Conservation (phyloP, 2,888 invertebrate genomes). For the Unio pictorum region DNA sequence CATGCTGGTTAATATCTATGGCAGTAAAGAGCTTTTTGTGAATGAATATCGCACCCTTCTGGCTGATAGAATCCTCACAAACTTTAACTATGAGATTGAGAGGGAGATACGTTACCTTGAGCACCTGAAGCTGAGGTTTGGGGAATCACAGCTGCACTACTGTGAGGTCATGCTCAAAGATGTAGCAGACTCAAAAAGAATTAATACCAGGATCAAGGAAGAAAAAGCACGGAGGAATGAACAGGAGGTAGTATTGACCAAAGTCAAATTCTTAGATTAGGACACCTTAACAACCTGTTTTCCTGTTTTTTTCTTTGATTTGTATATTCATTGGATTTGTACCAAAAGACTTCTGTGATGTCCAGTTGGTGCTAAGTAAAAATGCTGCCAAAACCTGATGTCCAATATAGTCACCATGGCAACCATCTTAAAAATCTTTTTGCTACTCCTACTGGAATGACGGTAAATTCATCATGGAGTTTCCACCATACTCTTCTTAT, state of each 20-base stretch:
- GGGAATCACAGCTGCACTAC: constrained; percentile 94
- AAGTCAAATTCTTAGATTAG: too few relatives aligned
- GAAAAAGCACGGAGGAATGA: constrained; percentile 46
- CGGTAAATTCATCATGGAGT: too few relatives aligned
- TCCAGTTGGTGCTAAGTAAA: too few relatives aligned
- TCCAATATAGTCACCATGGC: too few relatives aligned
- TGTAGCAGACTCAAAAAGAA: constrained; percentile 93
- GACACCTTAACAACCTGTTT: too few relatives aligned
- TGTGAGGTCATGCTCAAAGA: constrained; percentile 99
- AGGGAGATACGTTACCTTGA: constrained; percentile 83
- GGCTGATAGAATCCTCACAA: constrained; percentile 81
- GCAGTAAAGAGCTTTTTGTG: constrained; percentile 97
- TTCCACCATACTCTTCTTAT: too few relatives aligned
- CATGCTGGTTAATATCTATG: constrained; percentile 98
- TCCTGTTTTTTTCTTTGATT: too few relatives aligned
- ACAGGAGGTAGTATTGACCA: constrained; percentile 20
- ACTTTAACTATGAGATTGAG: constrained; percentile 85
- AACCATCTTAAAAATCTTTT: too few relatives aligned
- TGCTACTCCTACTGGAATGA: too few relatives aligned
- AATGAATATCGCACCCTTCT: constrained; percentile 96
- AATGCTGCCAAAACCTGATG: too few relatives aligned
- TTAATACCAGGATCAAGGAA: constrained; percentile 79
- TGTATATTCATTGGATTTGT: too few relatives aligned
- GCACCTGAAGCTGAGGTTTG: constrained; percentile 91
- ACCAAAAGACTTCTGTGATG: too few relatives aligned